Base-by-base conservation (phyloP, 1,140 invertebrate genomes). In the Asobara japonica region DNA sequence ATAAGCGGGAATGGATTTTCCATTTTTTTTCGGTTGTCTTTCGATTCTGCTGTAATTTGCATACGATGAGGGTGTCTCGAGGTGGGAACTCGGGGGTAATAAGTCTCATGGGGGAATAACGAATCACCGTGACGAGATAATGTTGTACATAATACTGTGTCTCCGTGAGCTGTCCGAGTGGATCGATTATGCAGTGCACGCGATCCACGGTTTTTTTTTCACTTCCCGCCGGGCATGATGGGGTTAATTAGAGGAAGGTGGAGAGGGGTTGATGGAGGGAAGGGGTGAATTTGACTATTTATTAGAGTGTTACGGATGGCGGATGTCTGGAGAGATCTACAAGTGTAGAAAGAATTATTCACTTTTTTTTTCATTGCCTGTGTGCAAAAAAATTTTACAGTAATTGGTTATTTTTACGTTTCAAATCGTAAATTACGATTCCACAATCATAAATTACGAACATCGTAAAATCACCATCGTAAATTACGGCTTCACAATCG, bases 1-100 rank as follows among this genome's bases (percentile, higher is more conserved):
- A 66, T 66, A 62, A 29, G 6, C 5, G 60, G 16, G 16, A 65
- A n/a, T 33, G 61, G 31, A 66, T 66, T 67, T 67, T 66, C 25
- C n/a, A 33, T 11, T 33, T 65, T 20, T 66, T 25, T 36, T 0
- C 25, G 3, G 4, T 60, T 60, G 6, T 0, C 2, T 25, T 1
- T 29, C 56, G 7, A 10, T 29, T 60, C 5, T 29, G 8, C 8
- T 27, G 3, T 60, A 60, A 27, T 27, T 60, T 29, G 56, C 5
- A 60, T 60, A 25, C 3, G 29, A n/a, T 6, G 25, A 11, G 8
- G 18, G 11, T 27, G 22, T 62, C 16, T 29, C n/a, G 29, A 62
- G 60, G 60, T 62, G 60, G 25, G 10, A 29, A 62, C 29, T n/a
- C n/a, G 29, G n/a, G 25, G 60, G 29, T 18, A 29, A 30, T 29